Evolutionary conservation across 2,113 vertebrate species (phyloP).

Genomic region (Cettia cetti): DNA sequence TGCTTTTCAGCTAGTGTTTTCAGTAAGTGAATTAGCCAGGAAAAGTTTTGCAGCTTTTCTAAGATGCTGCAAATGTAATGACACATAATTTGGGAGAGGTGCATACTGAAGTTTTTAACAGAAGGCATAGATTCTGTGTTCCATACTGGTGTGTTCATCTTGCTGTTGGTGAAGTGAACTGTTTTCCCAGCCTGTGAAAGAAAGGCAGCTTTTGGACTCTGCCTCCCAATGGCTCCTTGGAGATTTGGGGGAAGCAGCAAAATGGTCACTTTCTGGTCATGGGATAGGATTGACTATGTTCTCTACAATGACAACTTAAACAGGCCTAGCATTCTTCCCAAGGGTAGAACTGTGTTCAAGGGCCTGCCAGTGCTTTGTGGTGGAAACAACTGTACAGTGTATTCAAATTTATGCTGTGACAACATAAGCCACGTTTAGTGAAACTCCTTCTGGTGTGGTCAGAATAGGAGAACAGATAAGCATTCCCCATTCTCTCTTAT

Average conservation of each 20-base stretch:
- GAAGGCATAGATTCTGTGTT: background rate
- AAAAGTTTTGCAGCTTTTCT: background rate
- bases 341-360: background rate
- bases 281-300: background rate
- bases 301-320: background rate
- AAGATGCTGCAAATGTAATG: background rate
- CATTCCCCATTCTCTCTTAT: background rate
- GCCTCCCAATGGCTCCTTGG: background rate
- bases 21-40: background rate
- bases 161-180: background rate
- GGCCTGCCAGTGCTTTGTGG: background rate
- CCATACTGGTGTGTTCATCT: background rate
- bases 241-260: background rate
- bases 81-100: background rate
- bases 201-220: background rate
- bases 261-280: background rate
- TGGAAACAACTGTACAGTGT: background rate
- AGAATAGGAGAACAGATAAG: background rate
- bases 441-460: background rate
- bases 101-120: rapidly evolving
- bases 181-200: background rate
- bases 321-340: background rate
- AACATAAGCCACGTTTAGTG: too few species aligned
- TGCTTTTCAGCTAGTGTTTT: background rate
- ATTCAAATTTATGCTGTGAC: background rate